Conservation (phyloP, 2,888 invertebrate species). For the Caenorhabditis afra region DNA sequence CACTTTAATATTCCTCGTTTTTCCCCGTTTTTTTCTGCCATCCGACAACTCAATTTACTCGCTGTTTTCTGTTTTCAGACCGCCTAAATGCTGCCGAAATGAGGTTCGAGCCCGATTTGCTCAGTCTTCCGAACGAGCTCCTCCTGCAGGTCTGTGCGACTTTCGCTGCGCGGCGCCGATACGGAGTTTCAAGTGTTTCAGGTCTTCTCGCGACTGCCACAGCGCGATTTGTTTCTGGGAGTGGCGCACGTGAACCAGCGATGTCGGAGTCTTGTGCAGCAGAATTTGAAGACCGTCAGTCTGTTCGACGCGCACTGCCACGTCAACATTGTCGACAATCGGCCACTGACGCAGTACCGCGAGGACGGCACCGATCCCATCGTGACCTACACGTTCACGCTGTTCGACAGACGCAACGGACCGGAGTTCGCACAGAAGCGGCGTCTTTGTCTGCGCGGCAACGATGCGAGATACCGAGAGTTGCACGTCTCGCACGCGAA, state of each 20-base stretch:
- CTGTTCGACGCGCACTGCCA: conserved; percentile 60
- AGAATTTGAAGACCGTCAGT: conserved; percentile 48
- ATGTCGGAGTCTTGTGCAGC: conserved; percentile 49
- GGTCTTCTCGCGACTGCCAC: conserved; percentile 54
- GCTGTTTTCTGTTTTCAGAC: conserved; percentile 3
- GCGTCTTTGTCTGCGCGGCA: conserved; percentile 60
- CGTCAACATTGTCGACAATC: conserved; percentile 60
- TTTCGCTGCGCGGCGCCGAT: neutral
- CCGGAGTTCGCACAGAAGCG: conserved; percentile 61
- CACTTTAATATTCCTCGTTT: conserved; percentile 23
- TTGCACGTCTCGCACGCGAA: conserved; percentile 48
- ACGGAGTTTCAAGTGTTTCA: conserved; percentile 54
- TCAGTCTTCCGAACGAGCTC: conserved; percentile 47
- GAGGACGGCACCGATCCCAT: conserved; percentile 65
- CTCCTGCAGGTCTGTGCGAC: conserved; percentile 24
- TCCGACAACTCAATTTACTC: conserved; percentile 2
- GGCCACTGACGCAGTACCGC: conserved; percentile 30
- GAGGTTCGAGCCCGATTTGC: conserved; percentile 11
- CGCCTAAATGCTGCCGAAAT: conserved; percentile 26
- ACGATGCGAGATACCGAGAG: conserved; percentile 38
- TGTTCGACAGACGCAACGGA: conserved; percentile 49
- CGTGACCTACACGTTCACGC: conserved; percentile 62
- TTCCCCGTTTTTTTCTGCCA: neutral
- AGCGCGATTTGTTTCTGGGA: conserved; percentile 49
- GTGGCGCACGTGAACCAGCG: conserved; percentile 54